Base-by-base conservation (phyloP, 2,888 invertebrate genomes). In the Epirrita christyi region DNA sequence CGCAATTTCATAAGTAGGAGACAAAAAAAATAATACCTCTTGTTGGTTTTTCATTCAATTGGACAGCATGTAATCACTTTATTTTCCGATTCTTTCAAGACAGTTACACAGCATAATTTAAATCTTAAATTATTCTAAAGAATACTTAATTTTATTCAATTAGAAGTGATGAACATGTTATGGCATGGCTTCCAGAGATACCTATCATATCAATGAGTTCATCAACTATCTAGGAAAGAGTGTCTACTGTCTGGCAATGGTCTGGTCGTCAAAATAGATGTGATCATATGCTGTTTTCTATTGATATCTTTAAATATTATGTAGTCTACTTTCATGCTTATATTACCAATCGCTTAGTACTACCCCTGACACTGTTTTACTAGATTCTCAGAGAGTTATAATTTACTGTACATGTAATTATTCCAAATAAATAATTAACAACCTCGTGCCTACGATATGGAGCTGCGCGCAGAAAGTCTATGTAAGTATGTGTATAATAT, bases 381-480 rank as follows among this genome's bases (percentile, higher is more conserved):
- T 32, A 7, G 7, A 7, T 7, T 29, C 8, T 4, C 36, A 11
- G 38, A 14, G 38, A 38, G 6, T 38, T 14, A 9, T 38, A 14
- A 14, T 14, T 11, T 38, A 14, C 5, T 7, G 6, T 2, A 13
- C 38, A 38, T 8, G 14, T 36, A 2, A 36, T 10, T 9, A 5
- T 36, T 36, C n/a, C 4, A 21, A 21, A 21, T 21, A 21, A 21
- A 3, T 21, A 21, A 21, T 21, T 4, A 21, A 10, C 32, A 7
- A 9, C n/a, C 37, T 13, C 7, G 37, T n/a, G n/a, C n/a, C 4
- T 10, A 8, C n/a, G 8, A 7, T 4, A 36, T 49, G 48, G 48
- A 49, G 9, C 36, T 48, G 11, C 54, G 42, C 7, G n/a, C 47
- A n/a, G 55, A 49, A 27, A 55, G 55, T 40, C 49, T 45, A 28